Evolutionary conservation across 2,113 vertebrate genomes (phyloP).

Genomic region (Hystrix brachyura): DNA sequence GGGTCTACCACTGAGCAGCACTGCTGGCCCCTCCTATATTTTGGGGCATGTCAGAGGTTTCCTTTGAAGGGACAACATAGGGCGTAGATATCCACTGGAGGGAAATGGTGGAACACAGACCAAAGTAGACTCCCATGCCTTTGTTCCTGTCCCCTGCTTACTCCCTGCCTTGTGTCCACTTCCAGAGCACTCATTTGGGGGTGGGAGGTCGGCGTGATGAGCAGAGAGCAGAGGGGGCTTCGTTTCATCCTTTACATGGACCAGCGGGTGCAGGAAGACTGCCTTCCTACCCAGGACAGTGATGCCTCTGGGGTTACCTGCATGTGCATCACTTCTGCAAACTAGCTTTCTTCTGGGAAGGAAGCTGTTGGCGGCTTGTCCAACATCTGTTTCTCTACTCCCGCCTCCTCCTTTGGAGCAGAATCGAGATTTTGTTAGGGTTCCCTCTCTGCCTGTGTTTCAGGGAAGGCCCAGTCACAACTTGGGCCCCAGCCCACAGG

Average conservation of each 20-base stretch:
- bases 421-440: neutral
- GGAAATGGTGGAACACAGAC: neutral
- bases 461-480: neutral
- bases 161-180: neutral
- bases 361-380: neutral
- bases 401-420: neutral
- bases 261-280: neutral
- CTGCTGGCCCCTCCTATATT: neutral
- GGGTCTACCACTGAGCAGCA: neutral
- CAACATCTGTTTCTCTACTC: neutral
- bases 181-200: neutral
- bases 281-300: neutral
- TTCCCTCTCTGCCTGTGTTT: neutral
- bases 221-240: neutral
- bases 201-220: neutral
- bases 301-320: neutral
- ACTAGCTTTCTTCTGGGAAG: neutral
- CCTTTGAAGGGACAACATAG: neutral
- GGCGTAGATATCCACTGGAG: neutral
- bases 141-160: no score
- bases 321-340: neutral
- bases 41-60: neutral
- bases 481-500: accelerated
- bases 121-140: neutral
- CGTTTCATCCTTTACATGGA: neutral